Conservation (phyloP, 2,797 vertebrate genomes). For the Lagocephalus sceleratus region DNA sequence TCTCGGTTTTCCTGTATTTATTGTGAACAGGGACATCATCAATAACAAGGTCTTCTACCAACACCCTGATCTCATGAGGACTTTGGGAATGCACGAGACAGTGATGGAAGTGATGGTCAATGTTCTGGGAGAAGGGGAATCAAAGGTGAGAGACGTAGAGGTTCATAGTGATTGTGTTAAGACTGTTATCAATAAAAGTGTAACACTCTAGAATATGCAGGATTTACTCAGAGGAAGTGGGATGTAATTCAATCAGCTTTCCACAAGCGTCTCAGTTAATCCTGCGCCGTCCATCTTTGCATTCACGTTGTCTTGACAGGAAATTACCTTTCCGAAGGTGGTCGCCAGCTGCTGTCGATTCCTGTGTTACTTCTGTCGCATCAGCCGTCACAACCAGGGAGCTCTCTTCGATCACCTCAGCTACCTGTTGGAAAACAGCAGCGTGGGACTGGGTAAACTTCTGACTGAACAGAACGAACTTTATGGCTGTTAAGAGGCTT, state of each 20-base stretch:
- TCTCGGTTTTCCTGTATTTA: conserved; percentile 3
- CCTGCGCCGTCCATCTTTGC: neutral
- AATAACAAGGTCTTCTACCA: conserved; percentile 99
- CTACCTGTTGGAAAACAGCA: conserved; percentile 93
- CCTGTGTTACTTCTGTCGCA: conserved; percentile 95
- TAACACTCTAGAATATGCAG: neutral
- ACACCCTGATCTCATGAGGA: conserved; percentile 94
- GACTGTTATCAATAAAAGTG: neutral
- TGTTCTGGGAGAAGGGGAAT: conserved; percentile 88
- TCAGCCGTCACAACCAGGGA: conserved; percentile 93
- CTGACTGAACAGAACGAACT: neutral
- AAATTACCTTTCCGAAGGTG: conserved; percentile 95
- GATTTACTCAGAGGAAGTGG: too few species aligned
- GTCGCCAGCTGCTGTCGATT: conserved; percentile 97
- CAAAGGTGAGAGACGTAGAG: conserved; percentile 78
- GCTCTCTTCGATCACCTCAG: conserved; percentile 96
- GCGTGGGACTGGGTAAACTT: conserved; percentile 88
- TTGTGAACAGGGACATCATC: conserved; percentile 87
- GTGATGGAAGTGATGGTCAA: conserved; percentile 99
- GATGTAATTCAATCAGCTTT: too few species aligned
- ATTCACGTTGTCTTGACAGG: conserved; percentile 64
- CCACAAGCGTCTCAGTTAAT: neutral
- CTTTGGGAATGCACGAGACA: conserved; percentile 93
- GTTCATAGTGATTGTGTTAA: neutral
- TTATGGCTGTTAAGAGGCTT: too few species aligned